These are phyloP conservation scores for human (Homo sapiens) DNA, from an alignment of 2,113 vertebrate species.

Conservation along the genomic window DNA sequence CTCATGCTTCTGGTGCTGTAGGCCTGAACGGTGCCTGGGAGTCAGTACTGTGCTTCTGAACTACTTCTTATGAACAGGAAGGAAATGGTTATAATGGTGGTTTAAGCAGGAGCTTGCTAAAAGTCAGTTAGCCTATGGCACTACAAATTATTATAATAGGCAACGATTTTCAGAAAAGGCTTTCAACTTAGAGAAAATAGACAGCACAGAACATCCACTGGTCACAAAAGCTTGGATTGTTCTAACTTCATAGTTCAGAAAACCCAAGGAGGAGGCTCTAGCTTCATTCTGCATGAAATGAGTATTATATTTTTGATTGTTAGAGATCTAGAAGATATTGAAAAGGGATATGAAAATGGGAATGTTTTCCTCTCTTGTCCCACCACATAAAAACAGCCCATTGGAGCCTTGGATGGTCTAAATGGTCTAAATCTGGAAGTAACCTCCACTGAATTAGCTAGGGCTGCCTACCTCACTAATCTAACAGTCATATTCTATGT, in stretches of 20 bases:
- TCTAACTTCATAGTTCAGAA: background rate
- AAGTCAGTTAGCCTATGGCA: background rate
- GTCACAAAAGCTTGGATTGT: background rate
- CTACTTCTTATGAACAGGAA: no score
- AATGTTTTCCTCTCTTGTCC: background rate
- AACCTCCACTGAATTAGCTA: background rate
- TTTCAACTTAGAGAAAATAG: background rate
- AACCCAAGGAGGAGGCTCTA: background rate
- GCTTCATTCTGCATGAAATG: background rate
- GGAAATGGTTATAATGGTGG: no score
- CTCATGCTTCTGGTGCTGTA: background rate
- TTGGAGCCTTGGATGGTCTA: background rate
- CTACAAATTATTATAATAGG: accelerated
- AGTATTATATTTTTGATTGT: background rate
- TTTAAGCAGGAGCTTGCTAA: background rate
- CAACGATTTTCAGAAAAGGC: background rate
- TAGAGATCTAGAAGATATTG: background rate
- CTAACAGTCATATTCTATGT: accelerated
- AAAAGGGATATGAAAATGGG: accelerated
- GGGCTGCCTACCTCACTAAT: accelerated
- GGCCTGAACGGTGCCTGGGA: accelerated
- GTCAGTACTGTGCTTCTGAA: accelerated
- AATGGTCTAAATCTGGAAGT: background rate
- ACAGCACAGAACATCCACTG: background rate
- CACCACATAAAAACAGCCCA: background rate